Percentiles rank a stretch among this genome's conserved stretches.
Conservation (phyloP, 64 coral and sea anemone species). For the Cladopsammia gracilis region DNA sequence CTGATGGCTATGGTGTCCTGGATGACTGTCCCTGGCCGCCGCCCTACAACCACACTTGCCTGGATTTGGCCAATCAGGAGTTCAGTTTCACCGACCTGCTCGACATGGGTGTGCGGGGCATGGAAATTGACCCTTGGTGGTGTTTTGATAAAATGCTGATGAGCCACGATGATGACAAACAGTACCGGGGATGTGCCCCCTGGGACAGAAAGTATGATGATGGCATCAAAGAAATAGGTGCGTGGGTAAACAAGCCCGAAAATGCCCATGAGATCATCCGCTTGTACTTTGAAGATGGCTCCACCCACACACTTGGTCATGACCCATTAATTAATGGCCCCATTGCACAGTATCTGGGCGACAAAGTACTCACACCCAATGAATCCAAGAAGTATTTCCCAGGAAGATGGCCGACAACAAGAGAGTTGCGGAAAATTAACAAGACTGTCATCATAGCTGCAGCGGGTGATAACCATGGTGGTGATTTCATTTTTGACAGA, state of each 20-base stretch:
- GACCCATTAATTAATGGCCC: slow-evolving; percentile 85
- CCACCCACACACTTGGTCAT: slow-evolving; percentile 76
- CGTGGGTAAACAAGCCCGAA: slow-evolving; percentile 74
- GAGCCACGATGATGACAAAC: slow-evolving; percentile 76
- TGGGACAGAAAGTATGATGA: slow-evolving; percentile 89
- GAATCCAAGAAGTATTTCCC: slow-evolving; percentile 73
- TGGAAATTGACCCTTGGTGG: slow-evolving; percentile 97
- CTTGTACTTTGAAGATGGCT: slow-evolving; percentile 89
- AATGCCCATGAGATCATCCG: slow-evolving; percentile 80
- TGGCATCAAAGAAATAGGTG: slow-evolving; percentile 88
- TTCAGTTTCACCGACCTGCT: slow-evolving; percentile 91
- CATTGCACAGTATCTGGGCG: slow-evolving; percentile 75
- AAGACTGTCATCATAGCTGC: slow-evolving; percentile 82
- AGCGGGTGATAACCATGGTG: slow-evolving; percentile 65
- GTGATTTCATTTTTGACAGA: slow-evolving; percentile 67
- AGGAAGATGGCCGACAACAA: slow-evolving; percentile 80
- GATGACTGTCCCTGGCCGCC: slow-evolving; percentile 93
- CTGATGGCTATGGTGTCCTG: slow-evolving; percentile 77
- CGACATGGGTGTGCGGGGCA: slow-evolving; percentile 82
- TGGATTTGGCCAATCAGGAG: slow-evolving; percentile 94
- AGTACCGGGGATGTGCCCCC: slow-evolving; percentile 81
- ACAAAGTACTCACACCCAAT: slow-evolving; percentile 86
- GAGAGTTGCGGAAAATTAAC: slow-evolving; percentile 67
- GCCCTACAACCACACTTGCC: slow-evolving; percentile 75
- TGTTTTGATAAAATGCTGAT: slow-evolving; percentile 91